phyloP scores from a whole-genome alignment of 1,140 invertebrate genomes.

The Pseudomyrmex gracilis region DNA sequence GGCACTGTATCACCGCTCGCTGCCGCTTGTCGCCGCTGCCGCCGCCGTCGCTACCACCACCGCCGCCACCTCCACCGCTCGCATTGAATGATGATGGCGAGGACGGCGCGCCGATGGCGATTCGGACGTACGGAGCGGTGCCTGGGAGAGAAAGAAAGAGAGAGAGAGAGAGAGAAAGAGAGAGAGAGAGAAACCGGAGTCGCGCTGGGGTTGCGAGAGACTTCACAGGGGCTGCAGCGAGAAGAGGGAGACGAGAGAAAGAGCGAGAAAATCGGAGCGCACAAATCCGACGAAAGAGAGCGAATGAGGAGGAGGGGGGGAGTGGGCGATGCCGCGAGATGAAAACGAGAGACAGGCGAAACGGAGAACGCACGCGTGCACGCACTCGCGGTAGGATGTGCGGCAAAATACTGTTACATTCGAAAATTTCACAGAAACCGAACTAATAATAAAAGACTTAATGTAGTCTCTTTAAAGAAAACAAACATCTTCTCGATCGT shows the following conservation, averaged over 20 bases:
- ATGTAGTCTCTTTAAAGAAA: no score
- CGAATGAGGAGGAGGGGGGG: neutral
- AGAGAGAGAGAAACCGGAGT: neutral
- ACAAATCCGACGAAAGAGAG: conserved; percentile 24
- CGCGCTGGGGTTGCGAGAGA: neutral
- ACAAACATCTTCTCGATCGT: no score
- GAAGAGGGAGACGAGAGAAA: neutral
- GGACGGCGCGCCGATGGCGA: conserved; percentile 17
- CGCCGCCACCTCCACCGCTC: neutral
- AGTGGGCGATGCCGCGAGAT: neutral
- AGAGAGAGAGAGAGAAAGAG: neutral
- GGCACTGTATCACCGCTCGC: conserved; percentile 66
- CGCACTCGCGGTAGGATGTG: neutral
- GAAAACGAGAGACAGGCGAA: neutral
- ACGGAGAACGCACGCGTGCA: conserved; percentile 25
- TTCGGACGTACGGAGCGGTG: conserved; percentile 13
- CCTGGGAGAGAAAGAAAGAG: conserved; percentile 37
- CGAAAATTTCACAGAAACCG: no score
- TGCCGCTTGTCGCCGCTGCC: conserved; percentile 71
- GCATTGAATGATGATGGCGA: conserved; percentile 40
- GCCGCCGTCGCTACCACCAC: conserved; percentile 16
- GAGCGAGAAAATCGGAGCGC: neutral
- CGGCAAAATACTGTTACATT: no score
- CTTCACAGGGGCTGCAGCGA: neutral
- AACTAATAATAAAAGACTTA: no score